Evolutionary conservation across 2,797 vertebrate species (phyloP).

Genomic region (Odontamblyopus rebecca): DNA sequence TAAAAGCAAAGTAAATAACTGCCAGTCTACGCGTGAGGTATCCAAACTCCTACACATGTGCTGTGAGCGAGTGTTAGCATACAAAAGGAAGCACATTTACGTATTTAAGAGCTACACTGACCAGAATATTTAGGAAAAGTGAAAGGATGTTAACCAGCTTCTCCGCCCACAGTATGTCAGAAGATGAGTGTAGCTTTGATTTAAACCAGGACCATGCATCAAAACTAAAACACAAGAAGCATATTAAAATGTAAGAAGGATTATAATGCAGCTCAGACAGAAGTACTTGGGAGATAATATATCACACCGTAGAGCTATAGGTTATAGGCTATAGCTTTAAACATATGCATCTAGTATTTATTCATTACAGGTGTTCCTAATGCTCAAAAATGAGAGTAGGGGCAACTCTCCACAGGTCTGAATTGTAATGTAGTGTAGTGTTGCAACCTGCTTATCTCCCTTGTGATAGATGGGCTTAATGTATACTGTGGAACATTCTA

Average conservation of each 20-base stretch:
- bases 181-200: constrained; percentile 22
- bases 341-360: too few species aligned
- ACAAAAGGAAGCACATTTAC: constrained; percentile 10
- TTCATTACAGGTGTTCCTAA: too few species aligned
- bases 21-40: neutral
- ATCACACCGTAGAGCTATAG: neutral
- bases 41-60: constrained; percentile 9
- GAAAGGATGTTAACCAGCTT: constrained; percentile 24
- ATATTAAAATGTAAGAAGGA: too few species aligned
- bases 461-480: too few species aligned
- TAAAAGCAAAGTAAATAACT: neutral
- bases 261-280: too few species aligned
- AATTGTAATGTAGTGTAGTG: too few species aligned
- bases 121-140: constrained; percentile 15
- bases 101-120: constrained; percentile 20
- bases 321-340: neutral
- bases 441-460: too few species aligned
- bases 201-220: constrained; percentile 35
- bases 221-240: too few species aligned
- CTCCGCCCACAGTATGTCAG: constrained; percentile 24
- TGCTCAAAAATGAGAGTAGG: too few species aligned
- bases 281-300: too few species aligned
- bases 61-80: constrained; percentile 9
- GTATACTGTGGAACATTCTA: too few species aligned
- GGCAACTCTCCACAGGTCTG: too few species aligned